Evolutionary conservation across 2,797 vertebrate genomes (phyloP).

Genomic region (Takifugu rubripes): DNA sequence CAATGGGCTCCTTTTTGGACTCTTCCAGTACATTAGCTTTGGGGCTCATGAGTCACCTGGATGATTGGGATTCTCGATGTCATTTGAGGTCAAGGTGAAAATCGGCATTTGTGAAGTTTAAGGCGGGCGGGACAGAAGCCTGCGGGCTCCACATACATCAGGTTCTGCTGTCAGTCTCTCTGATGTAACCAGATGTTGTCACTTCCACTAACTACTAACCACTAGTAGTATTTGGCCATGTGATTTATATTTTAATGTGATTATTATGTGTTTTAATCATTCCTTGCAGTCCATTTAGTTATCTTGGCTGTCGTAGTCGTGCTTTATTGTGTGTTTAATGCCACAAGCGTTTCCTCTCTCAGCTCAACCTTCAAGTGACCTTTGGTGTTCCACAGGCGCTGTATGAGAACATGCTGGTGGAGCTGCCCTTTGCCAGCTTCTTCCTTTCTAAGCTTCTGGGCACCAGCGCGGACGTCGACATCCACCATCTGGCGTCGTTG

Average conservation of each 20-base stretch:
- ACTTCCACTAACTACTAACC: slow-evolving; percentile 19
- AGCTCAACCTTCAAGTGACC: slow-evolving; percentile 9
- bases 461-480: slow-evolving; percentile 96
- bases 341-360: neutral
- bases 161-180: slow-evolving; percentile 42
- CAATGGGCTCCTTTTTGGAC: slow-evolving; percentile 84
- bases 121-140: slow-evolving; percentile 64
- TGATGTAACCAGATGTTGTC: slow-evolving; percentile 32
- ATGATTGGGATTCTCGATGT: slow-evolving; percentile 68
- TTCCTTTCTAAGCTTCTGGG: slow-evolving; percentile 96
- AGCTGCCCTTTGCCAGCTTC: slow-evolving; percentile 96
- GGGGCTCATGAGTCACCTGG: slow-evolving; percentile 87
- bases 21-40: slow-evolving; percentile 86
- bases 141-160: slow-evolving; percentile 53
- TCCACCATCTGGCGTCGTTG: slow-evolving; percentile 94
- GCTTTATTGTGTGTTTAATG: slow-evolving; percentile 22
- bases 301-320: slow-evolving; percentile 18
- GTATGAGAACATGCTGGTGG: slow-evolving; percentile 98
- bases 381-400: slow-evolving; percentile 80
- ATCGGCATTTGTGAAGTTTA: slow-evolving; percentile 86
- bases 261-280: slow-evolving; percentile 3
- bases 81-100: slow-evolving; percentile 82
- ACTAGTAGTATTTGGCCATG: slow-evolving; percentile 7
- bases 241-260: slow-evolving; percentile 25
- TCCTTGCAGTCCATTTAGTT: slow-evolving; percentile 20